phyloP scores from a whole-genome alignment of 2,113 vertebrate genomes.

The Zootoca vivipara region DNA sequence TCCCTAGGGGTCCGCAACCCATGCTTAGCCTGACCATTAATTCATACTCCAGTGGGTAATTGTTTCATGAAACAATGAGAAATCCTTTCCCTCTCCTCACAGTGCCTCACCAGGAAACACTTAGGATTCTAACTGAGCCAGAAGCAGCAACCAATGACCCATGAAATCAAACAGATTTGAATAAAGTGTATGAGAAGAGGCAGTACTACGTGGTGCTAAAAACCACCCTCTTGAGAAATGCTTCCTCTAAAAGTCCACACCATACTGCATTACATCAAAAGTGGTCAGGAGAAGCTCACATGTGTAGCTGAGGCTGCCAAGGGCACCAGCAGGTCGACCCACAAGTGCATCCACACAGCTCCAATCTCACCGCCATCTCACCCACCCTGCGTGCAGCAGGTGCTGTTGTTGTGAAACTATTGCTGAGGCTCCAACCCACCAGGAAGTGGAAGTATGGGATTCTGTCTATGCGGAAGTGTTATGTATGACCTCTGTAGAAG shows the following conservation, averaged over 20 bases:
- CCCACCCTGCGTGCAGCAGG: no score
- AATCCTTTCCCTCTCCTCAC: not conserved
- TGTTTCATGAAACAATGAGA: slow-evolving; percentile 16
- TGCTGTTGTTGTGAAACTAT: no score
- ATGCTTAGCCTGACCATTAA: rapidly evolving
- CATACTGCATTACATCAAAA: not conserved
- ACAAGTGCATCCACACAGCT: no score
- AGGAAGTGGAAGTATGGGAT: not conserved
- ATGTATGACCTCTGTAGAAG: not conserved
- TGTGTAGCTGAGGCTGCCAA: no score
- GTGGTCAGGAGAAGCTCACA: no score
- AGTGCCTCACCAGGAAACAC: slow-evolving; percentile 14
- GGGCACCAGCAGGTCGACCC: no score
- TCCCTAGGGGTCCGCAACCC: not conserved
- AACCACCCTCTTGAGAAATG: not conserved
- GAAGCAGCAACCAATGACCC: slow-evolving; percentile 21
- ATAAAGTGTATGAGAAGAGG: slow-evolving; percentile 38
- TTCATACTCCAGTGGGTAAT: not conserved
- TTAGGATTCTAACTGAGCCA: slow-evolving; percentile 45
- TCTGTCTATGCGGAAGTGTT: not conserved
- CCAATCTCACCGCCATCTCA: no score
- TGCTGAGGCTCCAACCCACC: no score
- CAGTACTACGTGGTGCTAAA: slow-evolving; percentile 8
- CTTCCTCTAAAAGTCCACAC: not conserved
- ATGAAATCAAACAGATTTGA: slow-evolving; percentile 45